These are phyloP conservation scores for Dreissena polymorpha DNA, from an alignment of 1,140 invertebrate species.

Conservation along the genomic window DNA sequence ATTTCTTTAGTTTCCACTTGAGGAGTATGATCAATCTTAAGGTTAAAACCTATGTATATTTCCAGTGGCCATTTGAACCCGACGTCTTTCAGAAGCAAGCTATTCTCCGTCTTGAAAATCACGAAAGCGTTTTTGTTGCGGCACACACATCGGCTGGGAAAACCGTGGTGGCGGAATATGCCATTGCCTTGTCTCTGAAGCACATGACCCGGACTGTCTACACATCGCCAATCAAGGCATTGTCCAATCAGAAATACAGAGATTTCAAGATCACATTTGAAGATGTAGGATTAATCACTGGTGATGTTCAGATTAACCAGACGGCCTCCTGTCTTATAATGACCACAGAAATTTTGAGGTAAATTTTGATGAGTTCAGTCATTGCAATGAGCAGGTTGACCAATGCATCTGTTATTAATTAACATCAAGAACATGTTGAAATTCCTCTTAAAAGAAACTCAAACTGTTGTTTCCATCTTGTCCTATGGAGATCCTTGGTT, in stretches of 20 bases:
- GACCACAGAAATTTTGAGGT: constrained; percentile 98
- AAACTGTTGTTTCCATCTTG: too few species aligned
- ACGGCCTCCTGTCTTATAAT: constrained; percentile 98
- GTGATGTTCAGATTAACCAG: constrained; percentile 96
- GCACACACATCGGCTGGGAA: constrained; percentile 99
- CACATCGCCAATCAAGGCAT: constrained; percentile 99
- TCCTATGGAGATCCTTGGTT: too few species aligned
- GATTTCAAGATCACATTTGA: constrained; percentile 95
- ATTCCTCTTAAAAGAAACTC: too few species aligned
- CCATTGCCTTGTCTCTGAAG: constrained; percentile 93
- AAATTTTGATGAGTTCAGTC: not conserved
- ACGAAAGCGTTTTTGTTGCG: constrained; percentile 98
- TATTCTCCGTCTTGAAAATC: constrained; percentile 95
- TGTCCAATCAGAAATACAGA: constrained; percentile 99
- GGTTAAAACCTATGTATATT: not conserved
- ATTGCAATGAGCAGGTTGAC: not conserved
- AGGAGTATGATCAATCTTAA: too few species aligned
- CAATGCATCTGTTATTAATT: too few species aligned
- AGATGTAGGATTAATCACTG: constrained; percentile 96
- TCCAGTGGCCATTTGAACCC: constrained; percentile 93
- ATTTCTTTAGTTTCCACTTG: too few species aligned
- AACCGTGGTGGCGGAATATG: constrained; percentile 99
- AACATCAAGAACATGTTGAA: too few species aligned
- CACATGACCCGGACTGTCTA: constrained; percentile 98
- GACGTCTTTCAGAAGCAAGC: constrained; percentile 99